Conservation (phyloP, 2,113 vertebrate genomes). For the Cinclus cinclus region DNA sequence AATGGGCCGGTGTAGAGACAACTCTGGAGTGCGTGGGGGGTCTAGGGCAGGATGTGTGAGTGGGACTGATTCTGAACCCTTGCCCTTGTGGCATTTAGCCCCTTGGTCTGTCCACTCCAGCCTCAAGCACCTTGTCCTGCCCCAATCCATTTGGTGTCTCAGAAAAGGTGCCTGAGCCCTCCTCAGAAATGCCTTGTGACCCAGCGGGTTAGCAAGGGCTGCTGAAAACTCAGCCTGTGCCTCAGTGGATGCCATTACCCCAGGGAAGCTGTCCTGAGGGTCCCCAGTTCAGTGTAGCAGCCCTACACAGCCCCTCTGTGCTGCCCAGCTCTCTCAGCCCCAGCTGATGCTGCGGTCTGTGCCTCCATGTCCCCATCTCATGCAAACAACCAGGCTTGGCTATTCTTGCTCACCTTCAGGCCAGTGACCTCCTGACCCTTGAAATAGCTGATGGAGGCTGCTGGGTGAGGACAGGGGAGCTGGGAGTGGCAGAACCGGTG, state of each 20-base stretch:
- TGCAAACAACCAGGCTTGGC: background rate
- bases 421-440: background rate
- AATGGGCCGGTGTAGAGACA: background rate
- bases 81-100: background rate
- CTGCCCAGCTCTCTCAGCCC: background rate
- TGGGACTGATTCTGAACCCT: background rate
- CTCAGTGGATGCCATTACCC: background rate
- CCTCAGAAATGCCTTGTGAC: background rate
- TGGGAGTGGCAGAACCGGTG: background rate
- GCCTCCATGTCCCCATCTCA: rapidly evolving
- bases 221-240: background rate
- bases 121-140: background rate
- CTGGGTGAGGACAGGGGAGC: background rate
- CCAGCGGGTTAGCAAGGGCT: background rate
- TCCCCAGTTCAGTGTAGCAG: background rate
- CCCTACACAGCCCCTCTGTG: background rate
- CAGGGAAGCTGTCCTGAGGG: background rate
- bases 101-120: rapidly evolving
- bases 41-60: background rate
- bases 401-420: background rate
- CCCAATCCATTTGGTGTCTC: background rate
- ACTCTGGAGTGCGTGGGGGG: background rate
- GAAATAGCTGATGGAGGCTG: background rate
- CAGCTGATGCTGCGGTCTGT: rapidly evolving
- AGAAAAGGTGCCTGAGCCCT: background rate